phyloP scores from a whole-genome alignment of 2,888 invertebrate genomes.

The Brachyptera risi region DNA sequence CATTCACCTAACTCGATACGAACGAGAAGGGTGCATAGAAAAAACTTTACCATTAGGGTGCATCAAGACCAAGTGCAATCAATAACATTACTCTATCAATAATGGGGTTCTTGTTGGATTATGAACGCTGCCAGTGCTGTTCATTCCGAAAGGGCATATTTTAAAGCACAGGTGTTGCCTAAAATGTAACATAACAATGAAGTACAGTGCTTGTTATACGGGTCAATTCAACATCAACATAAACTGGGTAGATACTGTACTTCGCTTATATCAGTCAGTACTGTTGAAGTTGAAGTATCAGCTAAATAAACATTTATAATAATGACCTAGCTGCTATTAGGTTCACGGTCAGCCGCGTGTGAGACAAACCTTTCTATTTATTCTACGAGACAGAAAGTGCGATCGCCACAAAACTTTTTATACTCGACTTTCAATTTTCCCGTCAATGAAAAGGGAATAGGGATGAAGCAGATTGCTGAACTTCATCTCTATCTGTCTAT shows the following conservation, averaged over 20 bases:
- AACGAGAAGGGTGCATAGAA: conserved; percentile 4
- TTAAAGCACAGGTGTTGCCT: background rate
- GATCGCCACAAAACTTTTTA: no score
- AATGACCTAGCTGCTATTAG: background rate
- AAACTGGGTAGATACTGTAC: no score
- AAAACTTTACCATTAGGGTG: conserved; percentile 18
- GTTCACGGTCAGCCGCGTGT: background rate
- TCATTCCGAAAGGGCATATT: background rate
- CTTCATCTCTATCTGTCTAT: no score
- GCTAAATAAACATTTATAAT: background rate
- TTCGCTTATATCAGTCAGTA: no score
- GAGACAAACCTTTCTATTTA: background rate
- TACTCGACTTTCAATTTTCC: background rate
- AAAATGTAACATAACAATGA: no score
- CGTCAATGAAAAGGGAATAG: background rate
- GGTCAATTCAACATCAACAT: no score
- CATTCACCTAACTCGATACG: no score
- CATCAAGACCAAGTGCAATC: conserved; percentile 15
- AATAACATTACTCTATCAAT: conserved; percentile 13
- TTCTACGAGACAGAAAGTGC: background rate
- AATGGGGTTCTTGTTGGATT: background rate
- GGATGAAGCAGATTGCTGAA: no score
- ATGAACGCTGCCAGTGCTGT: background rate
- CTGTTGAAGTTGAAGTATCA: no score
- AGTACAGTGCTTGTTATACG: no score